Percentiles rank a stretch among this genome's conserved stretches.
These are phyloP conservation scores for Anthopleura xanthogrammica DNA, from an alignment of 92 coral and sea anemone species.

Conservation along the genomic window DNA sequence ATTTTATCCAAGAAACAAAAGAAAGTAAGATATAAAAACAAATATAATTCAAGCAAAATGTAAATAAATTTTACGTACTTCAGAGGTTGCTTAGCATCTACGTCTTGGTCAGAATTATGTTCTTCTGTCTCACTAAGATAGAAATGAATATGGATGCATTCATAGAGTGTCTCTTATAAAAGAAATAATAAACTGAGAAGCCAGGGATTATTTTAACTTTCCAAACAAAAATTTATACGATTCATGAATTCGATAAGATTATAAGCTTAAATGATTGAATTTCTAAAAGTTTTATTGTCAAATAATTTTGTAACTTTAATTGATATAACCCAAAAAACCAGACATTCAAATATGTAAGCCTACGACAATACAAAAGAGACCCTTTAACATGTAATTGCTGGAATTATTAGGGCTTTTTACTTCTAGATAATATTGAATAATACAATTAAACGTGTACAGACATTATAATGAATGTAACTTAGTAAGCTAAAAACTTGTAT, in stretches of 20 bases:
- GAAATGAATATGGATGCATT: not conserved
- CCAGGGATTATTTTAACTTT: too few species aligned
- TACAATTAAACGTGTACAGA: not conserved
- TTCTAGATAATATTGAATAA: not conserved
- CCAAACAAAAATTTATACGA: too few species aligned
- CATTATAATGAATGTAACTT: too few species aligned
- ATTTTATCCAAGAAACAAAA: not conserved
- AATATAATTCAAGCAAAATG: not conserved
- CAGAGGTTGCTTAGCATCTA: conserved; percentile 37
- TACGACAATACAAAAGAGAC: not conserved
- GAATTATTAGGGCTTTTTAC: not conserved
- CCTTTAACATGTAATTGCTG: not conserved
- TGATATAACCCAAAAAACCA: too few species aligned
- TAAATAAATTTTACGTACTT: conserved; percentile 34
- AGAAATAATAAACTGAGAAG: not conserved
- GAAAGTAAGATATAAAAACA: not conserved
- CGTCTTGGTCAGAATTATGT: conserved; percentile 24
- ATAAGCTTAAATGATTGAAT: too few species aligned
- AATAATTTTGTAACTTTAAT: too few species aligned
- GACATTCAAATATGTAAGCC: too few species aligned
- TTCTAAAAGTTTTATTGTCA: too few species aligned
- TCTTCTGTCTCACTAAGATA: conserved; percentile 6
- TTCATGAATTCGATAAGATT: too few species aligned
- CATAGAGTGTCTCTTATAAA: not conserved
- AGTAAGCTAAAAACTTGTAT: not conserved